Base-by-base conservation (phyloP, 2,113 vertebrate species). In the Strix uralensis region DNA sequence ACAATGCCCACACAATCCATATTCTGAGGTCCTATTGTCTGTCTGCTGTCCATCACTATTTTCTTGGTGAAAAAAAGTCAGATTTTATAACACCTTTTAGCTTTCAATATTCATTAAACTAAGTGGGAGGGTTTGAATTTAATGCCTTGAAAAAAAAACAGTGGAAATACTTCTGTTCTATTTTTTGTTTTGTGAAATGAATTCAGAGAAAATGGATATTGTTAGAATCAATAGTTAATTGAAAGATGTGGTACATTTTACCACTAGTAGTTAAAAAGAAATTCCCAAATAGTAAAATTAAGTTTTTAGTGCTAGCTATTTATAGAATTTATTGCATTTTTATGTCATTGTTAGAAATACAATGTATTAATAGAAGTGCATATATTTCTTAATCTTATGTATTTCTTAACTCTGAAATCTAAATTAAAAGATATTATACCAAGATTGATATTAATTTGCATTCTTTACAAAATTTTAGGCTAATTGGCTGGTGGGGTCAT, bases 401-500 rank as follows among this genome's bases (percentile, higher is more conserved):
- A 32, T 32, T 75, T 82, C 8, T 72, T 79, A 61, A 40, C 26
- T n/a, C 23, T 80, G 7, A 67, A 44, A 67, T 10, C 4, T 55
- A 74, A 94, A 70, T 67, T 36, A 40, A 79, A 95, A 84, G 1
- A 15, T 23, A 46, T 42, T 47, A 47, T 34, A 40, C 8, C 7
- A 72, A 57, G 10, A 23, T 52, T 75, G 57, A 4, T 92, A 42
- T 51, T 84, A 63, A 92, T 51, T 49, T 66, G 19, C 23, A 90
- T 94, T 86, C 73, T 75, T 79, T 44, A 9, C 34, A 70, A 83
- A 58, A 82, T 94, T 95, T 92, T 95, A 99, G 99, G 86, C 86
- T 99, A 71, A 62, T 96, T 0, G 99, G 99, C 72, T 99, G 99
- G 99, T 99, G 99, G 98, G 98, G 99, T 27, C 99, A 99, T 61